Base-by-base conservation (phyloP, 2,113 vertebrate genomes). In the Trichechus manatus region DNA sequence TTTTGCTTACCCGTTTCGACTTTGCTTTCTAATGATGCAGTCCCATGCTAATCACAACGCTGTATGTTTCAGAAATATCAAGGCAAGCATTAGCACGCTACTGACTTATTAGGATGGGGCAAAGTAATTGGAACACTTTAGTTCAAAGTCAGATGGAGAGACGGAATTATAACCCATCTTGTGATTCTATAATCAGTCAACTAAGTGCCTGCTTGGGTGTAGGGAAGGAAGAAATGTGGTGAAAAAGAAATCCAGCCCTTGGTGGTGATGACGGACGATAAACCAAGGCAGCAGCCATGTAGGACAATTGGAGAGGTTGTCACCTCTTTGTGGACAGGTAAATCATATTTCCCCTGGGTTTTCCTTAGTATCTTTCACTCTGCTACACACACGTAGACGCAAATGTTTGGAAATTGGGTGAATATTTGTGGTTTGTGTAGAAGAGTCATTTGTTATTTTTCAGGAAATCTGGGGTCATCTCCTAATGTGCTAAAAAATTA, bases 141-240 rank as follows among this genome's bases (percentile, higher is more conserved):
- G 96, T 97, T 97, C 97, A 97, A 97, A 98, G 96, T 97, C 95
- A 93, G 87, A 97, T 81, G 92, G 85, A 95, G 96, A 97, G 95
- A 95, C n/a, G 64, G 90, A 97, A 97, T 97, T 85, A 97, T 92
- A 97, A 50, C 96, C 96, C 96, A 92, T 91, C 96, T 92, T 94
- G 95, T 97, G 97, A 96, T 97, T 97, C 96, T 98, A 39, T 96
- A 90, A 96, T 97, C 84, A 75, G 84, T 93, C 92, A 93, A 59
- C 93, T 96, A 94, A 97, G 88, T 59, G 78, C 90, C 96, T 95
- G 25, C 87, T 83, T 92, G 78, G 56, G 92, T n/a, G 50, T 66
- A 50, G 64, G 72, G 61, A 72, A 50, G 63, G 29, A 92, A 81
- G 90, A 94, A 79, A 78, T 31, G 36, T 50, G 4, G 1, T 25